These are phyloP conservation scores for Leucophora obtusa DNA, from an alignment of 2,888 invertebrate species.

Conservation along the genomic window DNA sequence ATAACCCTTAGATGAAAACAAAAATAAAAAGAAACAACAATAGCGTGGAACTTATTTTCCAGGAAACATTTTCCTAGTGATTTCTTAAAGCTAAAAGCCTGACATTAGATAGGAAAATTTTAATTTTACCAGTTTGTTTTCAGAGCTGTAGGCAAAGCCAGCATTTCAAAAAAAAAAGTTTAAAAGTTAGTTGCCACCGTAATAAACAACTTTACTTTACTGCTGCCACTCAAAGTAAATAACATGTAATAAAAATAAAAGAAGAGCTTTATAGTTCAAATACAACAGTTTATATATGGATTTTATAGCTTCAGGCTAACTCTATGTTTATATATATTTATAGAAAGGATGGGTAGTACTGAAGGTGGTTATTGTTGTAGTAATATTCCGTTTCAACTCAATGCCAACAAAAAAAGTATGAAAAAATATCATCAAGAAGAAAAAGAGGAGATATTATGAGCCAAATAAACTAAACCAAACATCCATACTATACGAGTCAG, in stretches of 20 bases:
- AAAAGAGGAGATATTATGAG: constrained; percentile 25
- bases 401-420: constrained; percentile 38
- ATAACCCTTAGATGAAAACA: constrained; percentile 26
- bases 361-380: background rate
- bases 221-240: constrained; percentile 42
- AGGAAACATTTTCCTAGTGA: too few relatives aligned
- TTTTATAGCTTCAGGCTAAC: constrained; percentile 33
- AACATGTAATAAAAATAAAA: constrained; percentile 40
- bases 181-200: background rate
- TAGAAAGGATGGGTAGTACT: background rate
- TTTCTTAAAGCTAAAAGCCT: too few relatives aligned
- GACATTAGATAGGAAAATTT: too few relatives aligned
- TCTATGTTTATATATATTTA: background rate
- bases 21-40: constrained; percentile 2
- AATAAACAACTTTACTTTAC: constrained; percentile 4
- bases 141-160: too few relatives aligned
- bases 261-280: constrained; percentile 28
- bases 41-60: background rate
- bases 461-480: constrained; percentile 37
- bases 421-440: background rate
- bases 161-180: too few relatives aligned
- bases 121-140: too few relatives aligned
- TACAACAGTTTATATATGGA: constrained; percentile 13
- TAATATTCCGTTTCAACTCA: constrained; percentile 15
- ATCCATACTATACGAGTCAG: constrained; percentile 18